Evolutionary conservation across 2,113 vertebrate genomes (phyloP).

Genomic region (Nycticebus coucang): DNA sequence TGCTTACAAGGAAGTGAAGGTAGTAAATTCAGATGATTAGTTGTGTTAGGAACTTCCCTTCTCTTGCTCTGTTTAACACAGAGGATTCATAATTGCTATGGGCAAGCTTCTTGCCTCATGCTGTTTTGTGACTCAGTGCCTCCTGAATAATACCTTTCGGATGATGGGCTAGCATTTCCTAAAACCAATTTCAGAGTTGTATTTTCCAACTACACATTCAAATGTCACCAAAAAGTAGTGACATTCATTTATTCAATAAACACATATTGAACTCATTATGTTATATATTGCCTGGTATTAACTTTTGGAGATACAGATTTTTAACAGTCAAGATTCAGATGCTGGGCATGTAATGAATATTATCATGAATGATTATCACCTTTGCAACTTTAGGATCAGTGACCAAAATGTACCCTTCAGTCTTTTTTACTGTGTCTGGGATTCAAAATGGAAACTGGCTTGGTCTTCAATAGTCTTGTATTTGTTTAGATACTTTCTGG

Average conservation of each 20-base stretch:
- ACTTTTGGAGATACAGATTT: background rate
- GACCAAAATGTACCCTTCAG: background rate
- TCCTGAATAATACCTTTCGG: background rate
- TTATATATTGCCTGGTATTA: background rate
- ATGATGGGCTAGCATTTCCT: background rate
- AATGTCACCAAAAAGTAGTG: background rate
- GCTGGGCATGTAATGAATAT: background rate
- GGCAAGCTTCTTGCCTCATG: background rate
- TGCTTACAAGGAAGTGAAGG: background rate
- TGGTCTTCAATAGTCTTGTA: background rate
- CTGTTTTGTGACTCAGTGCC: background rate
- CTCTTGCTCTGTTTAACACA: background rate
- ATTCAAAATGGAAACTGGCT: background rate
- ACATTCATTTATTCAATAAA: background rate
- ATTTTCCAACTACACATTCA: constrained; percentile 3
- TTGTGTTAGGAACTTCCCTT: background rate
- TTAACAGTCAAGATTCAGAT: background rate
- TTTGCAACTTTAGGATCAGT: background rate
- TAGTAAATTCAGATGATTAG: background rate
- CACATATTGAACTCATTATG: background rate
- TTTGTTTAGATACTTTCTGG: background rate
- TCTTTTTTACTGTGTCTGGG: background rate
- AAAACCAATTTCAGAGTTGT: background rate
- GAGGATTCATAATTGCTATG: background rate
- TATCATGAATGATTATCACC: background rate